Evolutionary conservation across 2,797 vertebrate species (phyloP).

Genomic region (Furcifer pardalis): DNA sequence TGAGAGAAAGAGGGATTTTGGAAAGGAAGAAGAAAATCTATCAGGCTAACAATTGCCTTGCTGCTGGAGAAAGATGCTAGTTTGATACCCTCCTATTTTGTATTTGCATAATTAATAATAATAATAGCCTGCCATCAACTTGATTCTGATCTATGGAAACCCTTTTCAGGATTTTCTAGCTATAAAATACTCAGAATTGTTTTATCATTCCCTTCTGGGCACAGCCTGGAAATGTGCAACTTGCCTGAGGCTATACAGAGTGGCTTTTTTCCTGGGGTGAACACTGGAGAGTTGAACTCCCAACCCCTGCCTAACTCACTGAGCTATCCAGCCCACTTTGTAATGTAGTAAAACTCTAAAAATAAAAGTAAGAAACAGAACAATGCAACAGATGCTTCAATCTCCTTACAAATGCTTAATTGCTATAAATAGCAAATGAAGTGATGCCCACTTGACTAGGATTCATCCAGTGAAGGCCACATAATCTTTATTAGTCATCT

Average conservation of each 20-base stretch:
- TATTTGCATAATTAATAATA: too few relatives aligned
- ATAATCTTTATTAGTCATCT: constrained; percentile 1
- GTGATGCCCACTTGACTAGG: background rate
- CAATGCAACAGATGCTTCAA: background rate
- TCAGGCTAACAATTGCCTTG: background rate
- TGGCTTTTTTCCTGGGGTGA: too few relatives aligned
- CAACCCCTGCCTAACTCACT: too few relatives aligned
- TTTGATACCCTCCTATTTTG: background rate
- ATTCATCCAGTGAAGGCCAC: background rate
- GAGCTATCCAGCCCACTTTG: background rate
- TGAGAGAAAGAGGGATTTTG: background rate
- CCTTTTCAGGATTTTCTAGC: too few relatives aligned
- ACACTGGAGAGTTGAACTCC: too few relatives aligned
- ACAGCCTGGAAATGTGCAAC: too few relatives aligned
- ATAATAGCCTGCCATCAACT: too few relatives aligned
- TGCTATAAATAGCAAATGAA: background rate
- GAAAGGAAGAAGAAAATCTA: background rate
- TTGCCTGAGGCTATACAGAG: too few relatives aligned
- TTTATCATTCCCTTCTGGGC: too few relatives aligned
- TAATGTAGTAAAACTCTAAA: background rate
- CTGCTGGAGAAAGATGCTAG: background rate
- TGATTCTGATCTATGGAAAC: too few relatives aligned
- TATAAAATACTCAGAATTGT: too few relatives aligned
- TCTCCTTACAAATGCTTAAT: constrained; percentile 6
- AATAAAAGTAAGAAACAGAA: background rate